phyloP scores from a whole-genome alignment of 2,888 invertebrate species.

The Heterodera filipjevi region DNA sequence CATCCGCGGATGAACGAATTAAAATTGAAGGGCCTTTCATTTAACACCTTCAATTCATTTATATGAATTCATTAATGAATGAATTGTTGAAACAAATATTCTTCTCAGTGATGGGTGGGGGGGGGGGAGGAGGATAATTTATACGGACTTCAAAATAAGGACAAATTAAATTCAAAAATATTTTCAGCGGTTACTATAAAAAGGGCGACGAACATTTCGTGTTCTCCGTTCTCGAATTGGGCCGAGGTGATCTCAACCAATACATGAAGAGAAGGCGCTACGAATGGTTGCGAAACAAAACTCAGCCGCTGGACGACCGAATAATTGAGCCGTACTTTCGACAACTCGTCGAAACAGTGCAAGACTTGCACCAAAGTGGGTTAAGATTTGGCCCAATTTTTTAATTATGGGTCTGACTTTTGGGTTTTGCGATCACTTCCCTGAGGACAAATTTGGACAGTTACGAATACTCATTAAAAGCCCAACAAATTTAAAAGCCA shows the following conservation, averaged over 20 bases:
- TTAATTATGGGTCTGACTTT: too few relatives aligned
- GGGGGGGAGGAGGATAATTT: too few relatives aligned
- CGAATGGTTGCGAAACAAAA: background rate
- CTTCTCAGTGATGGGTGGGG: too few relatives aligned
- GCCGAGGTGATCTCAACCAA: background rate
- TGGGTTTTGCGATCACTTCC: too few relatives aligned
- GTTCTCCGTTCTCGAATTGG: constrained; percentile 3
- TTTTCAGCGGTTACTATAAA: constrained; percentile 7
- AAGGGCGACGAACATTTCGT: background rate
- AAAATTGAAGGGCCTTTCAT: too few relatives aligned
- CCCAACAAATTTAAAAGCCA: too few relatives aligned
- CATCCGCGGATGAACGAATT: too few relatives aligned
- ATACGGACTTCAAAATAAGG: background rate
- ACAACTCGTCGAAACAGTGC: constrained; percentile 9
- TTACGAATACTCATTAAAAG: background rate
- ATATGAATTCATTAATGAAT: too few relatives aligned
- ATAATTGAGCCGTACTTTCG: background rate
- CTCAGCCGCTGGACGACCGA: background rate
- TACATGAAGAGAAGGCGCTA: background rate
- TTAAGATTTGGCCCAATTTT: background rate
- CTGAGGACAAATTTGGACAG: too few relatives aligned
- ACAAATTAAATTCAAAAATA: background rate
- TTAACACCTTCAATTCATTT: too few relatives aligned
- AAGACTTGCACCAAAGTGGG: constrained; percentile 12
- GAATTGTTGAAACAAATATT: too few relatives aligned